Conservation (phyloP, 2,888 invertebrate species). For the Apotomis betuletana region DNA sequence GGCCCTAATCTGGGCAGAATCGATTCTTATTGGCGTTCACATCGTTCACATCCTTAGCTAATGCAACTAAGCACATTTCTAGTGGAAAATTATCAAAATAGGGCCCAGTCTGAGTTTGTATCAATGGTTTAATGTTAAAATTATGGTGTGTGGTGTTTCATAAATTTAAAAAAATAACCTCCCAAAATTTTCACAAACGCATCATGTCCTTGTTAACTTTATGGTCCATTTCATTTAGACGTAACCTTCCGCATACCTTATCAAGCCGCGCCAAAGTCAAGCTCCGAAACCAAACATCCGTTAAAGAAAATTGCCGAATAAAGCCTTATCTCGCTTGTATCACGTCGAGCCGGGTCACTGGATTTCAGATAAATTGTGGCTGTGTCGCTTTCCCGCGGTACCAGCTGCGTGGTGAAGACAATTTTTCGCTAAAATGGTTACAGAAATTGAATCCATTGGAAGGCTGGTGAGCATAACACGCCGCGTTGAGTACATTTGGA, state of each 20-base stretch:
- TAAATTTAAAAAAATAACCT: too few relatives aligned
- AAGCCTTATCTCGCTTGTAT: conserved; percentile 38
- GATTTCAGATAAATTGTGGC: conserved; percentile 43
- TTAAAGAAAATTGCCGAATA: conserved; percentile 50
- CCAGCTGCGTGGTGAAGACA: conserved; percentile 75
- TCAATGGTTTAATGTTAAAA: too few relatives aligned
- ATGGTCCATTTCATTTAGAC: neutral
- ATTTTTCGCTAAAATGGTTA: conserved; percentile 80
- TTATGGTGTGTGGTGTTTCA: too few relatives aligned
- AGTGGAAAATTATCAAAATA: too few relatives aligned
- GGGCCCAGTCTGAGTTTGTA: too few relatives aligned
- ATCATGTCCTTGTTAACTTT: neutral
- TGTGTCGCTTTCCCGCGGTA: conserved; percentile 53
- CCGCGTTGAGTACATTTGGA: conserved; percentile 48
- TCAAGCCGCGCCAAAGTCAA: conserved; percentile 20
- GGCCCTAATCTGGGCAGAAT: too few relatives aligned
- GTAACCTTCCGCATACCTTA: neutral
- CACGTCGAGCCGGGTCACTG: conserved; percentile 30
- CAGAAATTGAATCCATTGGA: conserved; percentile 77
- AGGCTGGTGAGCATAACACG: conserved; percentile 66
- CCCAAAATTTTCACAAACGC: neutral
- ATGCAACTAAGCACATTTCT: too few relatives aligned
- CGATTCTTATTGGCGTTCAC: too few relatives aligned
- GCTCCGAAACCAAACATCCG: conserved; percentile 37
- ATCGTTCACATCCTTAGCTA: too few relatives aligned